Evolutionary conservation across 2,888 invertebrate genomes (phyloP).

Genomic region (Stictocephala bisonia): DNA sequence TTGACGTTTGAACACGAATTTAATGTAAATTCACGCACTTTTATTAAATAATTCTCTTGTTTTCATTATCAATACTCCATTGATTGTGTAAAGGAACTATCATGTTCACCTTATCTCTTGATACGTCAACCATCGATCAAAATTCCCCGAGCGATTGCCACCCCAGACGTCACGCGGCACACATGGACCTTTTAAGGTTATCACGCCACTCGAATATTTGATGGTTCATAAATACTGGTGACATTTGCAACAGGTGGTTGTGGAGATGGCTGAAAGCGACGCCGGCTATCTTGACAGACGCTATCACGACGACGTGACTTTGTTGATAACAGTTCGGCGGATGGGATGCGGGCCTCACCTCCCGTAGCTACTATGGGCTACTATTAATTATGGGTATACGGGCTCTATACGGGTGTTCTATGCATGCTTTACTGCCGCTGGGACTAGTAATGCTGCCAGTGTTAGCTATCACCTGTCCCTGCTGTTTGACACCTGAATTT

Average conservation of each 20-base stretch:
- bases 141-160: no score
- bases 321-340: neutral
- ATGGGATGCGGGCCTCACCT: constrained; percentile 3
- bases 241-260: constrained; percentile 14
- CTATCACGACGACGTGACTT: neutral
- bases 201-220: neutral
- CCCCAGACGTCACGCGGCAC: no score
- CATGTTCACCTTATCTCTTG: no score
- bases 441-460: constrained; percentile 10
- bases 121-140: no score
- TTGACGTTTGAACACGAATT: no score
- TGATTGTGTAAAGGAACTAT: no score
- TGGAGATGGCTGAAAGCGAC: constrained; percentile 15
- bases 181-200: no score
- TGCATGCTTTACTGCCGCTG: constrained; percentile 9
- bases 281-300: neutral
- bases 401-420: constrained; percentile 29
- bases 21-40: no score
- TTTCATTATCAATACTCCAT: no score
- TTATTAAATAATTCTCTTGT: no score
- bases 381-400: constrained; percentile 24
- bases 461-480: constrained; percentile 6
- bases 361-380: constrained; percentile 31
- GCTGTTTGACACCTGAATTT: no score
- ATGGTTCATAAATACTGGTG: neutral